Evolutionary conservation across 2,888 invertebrate species (phyloP), one percentile per base, ranked within the genome.

Genomic region (Mayetiola destructor): DNA sequence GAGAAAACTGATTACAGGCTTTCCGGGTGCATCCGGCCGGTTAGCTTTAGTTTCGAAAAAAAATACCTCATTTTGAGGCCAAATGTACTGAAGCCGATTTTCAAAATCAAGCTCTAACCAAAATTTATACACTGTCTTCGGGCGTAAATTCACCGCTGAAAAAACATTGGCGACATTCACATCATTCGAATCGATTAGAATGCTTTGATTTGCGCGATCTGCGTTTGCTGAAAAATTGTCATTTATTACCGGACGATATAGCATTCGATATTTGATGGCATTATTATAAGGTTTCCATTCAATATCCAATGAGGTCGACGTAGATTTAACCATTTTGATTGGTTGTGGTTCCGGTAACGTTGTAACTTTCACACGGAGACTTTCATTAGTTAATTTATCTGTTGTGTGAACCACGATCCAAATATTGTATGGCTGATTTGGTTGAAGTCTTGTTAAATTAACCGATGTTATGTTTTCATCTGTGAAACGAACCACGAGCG

Each of bases 111-210:
- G 64, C 57, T 73, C 73, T 14, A 92, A 70, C 40, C 84, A 77
- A 69, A 92, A 88, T 61, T 80, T 80, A 67, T 93, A 93, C 59
- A 79, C 77, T 0, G 85, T 84, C 64, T 84, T 83, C 0, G 93
- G 88, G 58, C 77, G 76, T 53, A 93, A 71, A 18, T 77, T 62
- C 0, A 61, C 58, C 16, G 73, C 58, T 1, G 63, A 61, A 56
- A 57, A 65, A 60, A 69, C 48, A 61, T 72, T 61, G 63, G 67
- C 58, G 48, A 65, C 69, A 3, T 65, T 66, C 6, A 68, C 63
- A 39, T 63, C 66, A 1, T 65, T 59, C 1, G 59, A 56, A 37
- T 20, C 59, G 57, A 21, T 12, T 27, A 53, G 29, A n/a, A 32
- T 10, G 3, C 20, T 30, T 18, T 55, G 55, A 52, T 61, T 39